Base-by-base conservation (phyloP, 2,888 invertebrate species). In the Pristionchus arcanus region DNA sequence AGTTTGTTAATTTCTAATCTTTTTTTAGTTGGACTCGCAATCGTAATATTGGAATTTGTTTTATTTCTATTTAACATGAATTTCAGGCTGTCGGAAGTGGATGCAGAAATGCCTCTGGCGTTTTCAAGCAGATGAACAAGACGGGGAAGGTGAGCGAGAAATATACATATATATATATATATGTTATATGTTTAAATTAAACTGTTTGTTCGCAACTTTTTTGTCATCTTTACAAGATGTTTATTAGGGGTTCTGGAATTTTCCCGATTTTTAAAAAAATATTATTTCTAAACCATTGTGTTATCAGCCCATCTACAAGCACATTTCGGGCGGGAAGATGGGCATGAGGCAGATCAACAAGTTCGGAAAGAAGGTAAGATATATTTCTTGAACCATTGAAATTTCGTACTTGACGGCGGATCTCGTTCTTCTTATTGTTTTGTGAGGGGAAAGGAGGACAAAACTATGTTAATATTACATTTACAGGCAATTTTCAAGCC, bases 91-190 rank as follows among this genome's bases (percentile, higher is more conserved):
- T 81, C 49, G 49, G 49, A 16, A 81, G 28, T 9, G 81, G 81
- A n/a, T 81, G 81, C 84, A 85, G 31, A 31, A 85, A 85, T 59
- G 55, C 84, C 84, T 34, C 34, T 59, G 84, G 84, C 34, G 84
- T 85, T 59, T 85, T 85, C 34, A 31, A 59, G 15, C 84, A 85
- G 84, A 85, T 85, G 19, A 85, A 85, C 59, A 85, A 85, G 84
- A 85, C 59, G 59, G 84, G 84, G 31, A 85, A 85, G 84, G 84
- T 85, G 7, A 4, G 31, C 42, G 42, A 49, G 42, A 49, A n/a
- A n/a, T n/a, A n/a, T n/a, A n/a, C n/a, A n/a, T n/a, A n/a, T n/a
- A n/a, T n/a, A n/a, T n/a, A n/a, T n/a, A n/a, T n/a, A n/a, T n/a
- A n/a, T n/a, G n/a, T n/a, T 49, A 5, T 49, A 49, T 49, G 13